A percentile compares a stretch with the other conserved stretches of the same genome.
Conservation (phyloP, 2,797 vertebrate genomes). For the Sternarchorhynchus goeldii region DNA sequence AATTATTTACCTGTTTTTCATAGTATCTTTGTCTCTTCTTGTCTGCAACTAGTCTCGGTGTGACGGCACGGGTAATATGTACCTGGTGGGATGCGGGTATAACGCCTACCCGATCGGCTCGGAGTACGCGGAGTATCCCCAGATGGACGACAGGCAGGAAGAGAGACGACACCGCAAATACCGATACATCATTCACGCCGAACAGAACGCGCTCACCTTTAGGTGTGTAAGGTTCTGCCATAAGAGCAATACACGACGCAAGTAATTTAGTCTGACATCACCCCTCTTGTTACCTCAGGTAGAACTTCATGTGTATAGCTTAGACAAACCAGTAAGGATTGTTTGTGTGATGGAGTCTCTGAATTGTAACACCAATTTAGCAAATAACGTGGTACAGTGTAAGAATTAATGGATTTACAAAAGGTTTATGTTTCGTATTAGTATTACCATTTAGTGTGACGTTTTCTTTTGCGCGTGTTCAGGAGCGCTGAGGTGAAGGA, state of each 20-base stretch:
- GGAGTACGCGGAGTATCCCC: conserved; percentile 90
- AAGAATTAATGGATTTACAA: too few species aligned
- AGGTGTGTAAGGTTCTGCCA: conserved; percentile 74
- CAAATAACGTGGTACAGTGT: too few species aligned
- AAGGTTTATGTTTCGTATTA: too few species aligned
- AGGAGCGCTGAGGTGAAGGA: conserved; percentile 85
- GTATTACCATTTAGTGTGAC: too few species aligned
- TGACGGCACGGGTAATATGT: conserved; percentile 82
- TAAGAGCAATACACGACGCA: background rate
- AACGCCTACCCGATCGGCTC: conserved; percentile 94
- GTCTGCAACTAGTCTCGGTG: conserved; percentile 74
- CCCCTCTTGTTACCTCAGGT: too few species aligned
- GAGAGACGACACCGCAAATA: conserved; percentile 91
- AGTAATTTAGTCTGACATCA: too few species aligned
- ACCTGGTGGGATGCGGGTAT: conserved; percentile 91
- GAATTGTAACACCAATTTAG: too few species aligned
- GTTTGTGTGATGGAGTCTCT: too few species aligned
- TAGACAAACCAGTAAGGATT: too few species aligned
- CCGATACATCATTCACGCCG: conserved; percentile 92
- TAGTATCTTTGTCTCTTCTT: background rate
- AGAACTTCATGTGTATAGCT: too few species aligned
- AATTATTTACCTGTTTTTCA: too few species aligned
- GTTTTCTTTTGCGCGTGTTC: conserved; percentile 10
- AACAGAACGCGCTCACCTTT: conserved; percentile 95
- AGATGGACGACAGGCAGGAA: conserved; percentile 91